Evolutionary conservation across 2,113 vertebrate species (phyloP).

Genomic region (Callorhinus ursinus): DNA sequence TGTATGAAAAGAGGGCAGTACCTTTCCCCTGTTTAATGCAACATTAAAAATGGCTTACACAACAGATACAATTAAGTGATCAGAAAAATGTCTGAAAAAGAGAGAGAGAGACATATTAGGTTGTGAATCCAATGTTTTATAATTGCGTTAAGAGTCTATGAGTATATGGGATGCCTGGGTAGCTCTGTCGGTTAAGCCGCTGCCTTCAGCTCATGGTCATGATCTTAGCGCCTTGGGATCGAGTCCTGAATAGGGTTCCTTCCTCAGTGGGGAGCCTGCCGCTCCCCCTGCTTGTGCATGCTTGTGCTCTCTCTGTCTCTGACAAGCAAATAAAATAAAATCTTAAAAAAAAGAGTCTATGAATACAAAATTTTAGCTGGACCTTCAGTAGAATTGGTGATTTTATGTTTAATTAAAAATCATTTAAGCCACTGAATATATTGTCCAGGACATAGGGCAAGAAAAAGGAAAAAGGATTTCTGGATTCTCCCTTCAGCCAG

Average conservation of each 20-base stretch:
- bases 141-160: not conserved
- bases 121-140: not conserved
- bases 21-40: not conserved
- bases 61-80: not conserved
- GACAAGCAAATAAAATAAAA: no score
- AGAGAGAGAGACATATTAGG: not conserved
- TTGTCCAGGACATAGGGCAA: not conserved
- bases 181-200: no score
- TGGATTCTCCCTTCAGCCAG: fast-evolving
- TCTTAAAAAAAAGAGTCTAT: not conserved
- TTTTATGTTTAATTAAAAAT: not conserved
- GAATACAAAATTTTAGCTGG: not conserved
- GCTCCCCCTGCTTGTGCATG: no score
- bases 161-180: not conserved
- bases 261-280: no score
- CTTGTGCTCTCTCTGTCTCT: no score
- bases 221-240: no score
- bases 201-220: no score
- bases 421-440: not conserved
- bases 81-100: not conserved
- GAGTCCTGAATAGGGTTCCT: no score
- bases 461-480: not conserved
- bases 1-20: not conserved
- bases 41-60: not conserved
- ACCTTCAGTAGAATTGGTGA: not conserved